Evolutionary conservation across 2,888 invertebrate genomes (phyloP).

Genomic region (Teleiodes luculella): DNA sequence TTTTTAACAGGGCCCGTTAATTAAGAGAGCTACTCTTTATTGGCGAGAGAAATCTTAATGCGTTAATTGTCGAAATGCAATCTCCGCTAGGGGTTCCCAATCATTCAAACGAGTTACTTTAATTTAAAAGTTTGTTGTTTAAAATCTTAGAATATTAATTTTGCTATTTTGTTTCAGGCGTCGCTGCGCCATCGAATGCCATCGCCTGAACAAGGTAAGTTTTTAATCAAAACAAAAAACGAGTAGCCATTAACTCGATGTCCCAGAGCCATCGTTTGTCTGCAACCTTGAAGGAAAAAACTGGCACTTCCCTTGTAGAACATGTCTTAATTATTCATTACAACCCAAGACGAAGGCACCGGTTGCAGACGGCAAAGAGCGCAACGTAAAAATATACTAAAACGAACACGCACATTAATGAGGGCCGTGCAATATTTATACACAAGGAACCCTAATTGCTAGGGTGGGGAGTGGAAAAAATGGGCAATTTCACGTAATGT

Average conservation of each 20-base stretch:
- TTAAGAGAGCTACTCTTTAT: constrained; percentile 76
- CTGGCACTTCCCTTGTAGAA: constrained; percentile 52
- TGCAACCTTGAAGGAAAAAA: constrained; percentile 37
- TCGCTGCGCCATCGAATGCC: constrained; percentile 65
- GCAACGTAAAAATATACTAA: constrained; percentile 71
- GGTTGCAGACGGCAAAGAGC: constrained; percentile 60
- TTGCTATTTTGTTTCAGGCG: constrained; percentile 63
- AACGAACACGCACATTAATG: constrained; percentile 77
- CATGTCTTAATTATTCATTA: constrained; percentile 75
- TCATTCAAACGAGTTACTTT: constrained; percentile 71
- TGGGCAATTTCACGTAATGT: constrained; percentile 79
- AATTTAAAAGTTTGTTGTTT: constrained; percentile 43
- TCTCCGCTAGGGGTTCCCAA: constrained; percentile 69
- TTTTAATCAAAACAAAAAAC: constrained; percentile 23
- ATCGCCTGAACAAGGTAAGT: constrained; percentile 70
- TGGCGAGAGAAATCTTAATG: constrained; percentile 73
- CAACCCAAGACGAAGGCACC: constrained; percentile 51
- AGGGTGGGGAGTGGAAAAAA: constrained; percentile 80
- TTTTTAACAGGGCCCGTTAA: constrained; percentile 76
- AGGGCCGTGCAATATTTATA: constrained; percentile 78
- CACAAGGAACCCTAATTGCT: constrained; percentile 77
- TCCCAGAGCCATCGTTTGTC: constrained; percentile 32
- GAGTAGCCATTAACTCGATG: constrained; percentile 12
- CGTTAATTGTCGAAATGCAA: constrained; percentile 79
- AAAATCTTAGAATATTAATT: constrained; percentile 17